These are phyloP conservation scores for Aphaenogaster floridana DNA, from an alignment of 1,140 invertebrate genomes.

Conservation along the genomic window DNA sequence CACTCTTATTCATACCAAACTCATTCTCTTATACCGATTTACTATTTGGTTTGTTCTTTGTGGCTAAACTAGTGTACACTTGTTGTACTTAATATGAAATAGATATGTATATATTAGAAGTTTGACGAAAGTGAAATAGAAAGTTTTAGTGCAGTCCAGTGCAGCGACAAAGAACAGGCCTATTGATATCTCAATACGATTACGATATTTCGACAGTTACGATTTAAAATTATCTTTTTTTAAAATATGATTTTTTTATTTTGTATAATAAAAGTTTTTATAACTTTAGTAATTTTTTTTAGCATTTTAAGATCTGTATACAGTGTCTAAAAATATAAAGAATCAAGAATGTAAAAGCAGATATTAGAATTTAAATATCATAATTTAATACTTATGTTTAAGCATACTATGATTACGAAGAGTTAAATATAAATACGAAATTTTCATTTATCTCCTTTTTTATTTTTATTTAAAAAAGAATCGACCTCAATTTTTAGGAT, in stretches of 20 bases:
- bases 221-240: not conserved
- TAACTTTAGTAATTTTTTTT: not conserved
- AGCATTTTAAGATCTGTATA: not conserved
- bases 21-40: not conserved
- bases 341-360: not conserved
- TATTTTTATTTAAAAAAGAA: not conserved
- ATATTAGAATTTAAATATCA: not conserved
- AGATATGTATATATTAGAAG: no score
- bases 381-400: not conserved
- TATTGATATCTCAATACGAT: not conserved
- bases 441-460: not conserved
- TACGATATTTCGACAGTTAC: not conserved
- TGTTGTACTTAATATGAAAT: no score
- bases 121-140: no score
- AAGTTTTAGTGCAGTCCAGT: no score
- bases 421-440: not conserved
- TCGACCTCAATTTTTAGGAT: not conserved
- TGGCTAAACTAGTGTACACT: no score
- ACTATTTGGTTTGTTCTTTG: not conserved
- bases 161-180: no score
- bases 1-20: no score
- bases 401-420: not conserved
- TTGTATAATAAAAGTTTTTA: constrained; percentile 6
- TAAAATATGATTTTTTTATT: not conserved
- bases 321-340: not conserved